These are phyloP conservation scores for Heliocidaris tuberculata DNA, from an alignment of 35 echinoderm and acorn worm genomes.

Conservation along the genomic window DNA sequence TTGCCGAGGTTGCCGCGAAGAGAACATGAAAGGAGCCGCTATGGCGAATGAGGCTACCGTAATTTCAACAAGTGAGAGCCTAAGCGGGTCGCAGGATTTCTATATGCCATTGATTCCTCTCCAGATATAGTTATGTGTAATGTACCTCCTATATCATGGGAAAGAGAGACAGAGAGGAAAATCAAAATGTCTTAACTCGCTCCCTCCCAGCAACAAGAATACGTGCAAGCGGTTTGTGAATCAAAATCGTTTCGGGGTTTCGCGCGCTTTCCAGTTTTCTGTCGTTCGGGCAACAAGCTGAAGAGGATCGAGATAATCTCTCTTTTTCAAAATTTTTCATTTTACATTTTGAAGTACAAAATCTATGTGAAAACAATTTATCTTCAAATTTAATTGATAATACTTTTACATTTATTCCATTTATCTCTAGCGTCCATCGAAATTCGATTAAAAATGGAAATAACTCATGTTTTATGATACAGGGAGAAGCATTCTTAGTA, in stretches of 20 bases:
- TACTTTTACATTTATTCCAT: not conserved
- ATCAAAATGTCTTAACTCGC: not conserved
- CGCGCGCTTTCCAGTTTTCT: not conserved
- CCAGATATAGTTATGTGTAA: slow-evolving; percentile 29
- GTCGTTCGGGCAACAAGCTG: not conserved
- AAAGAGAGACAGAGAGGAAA: not conserved
- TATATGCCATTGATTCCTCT: slow-evolving; percentile 21
- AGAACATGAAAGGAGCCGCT: slow-evolving; percentile 18
- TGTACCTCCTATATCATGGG: slow-evolving; percentile 31
- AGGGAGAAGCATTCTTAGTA: too few relatives aligned
- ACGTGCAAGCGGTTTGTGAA: not conserved
- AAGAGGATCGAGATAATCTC: not conserved
- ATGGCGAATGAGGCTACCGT: slow-evolving; percentile 9
- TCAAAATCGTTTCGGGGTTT: not conserved
- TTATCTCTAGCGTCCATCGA: too few relatives aligned
- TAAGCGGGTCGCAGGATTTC: not conserved
- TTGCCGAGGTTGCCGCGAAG: not conserved
- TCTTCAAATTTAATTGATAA: not conserved
- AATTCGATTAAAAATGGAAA: too few relatives aligned
- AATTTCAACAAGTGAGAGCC: slow-evolving; percentile 39
- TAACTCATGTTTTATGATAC: too few relatives aligned
- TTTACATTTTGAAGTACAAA: not conserved
- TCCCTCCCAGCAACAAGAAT: not conserved
- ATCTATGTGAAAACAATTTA: not conserved
- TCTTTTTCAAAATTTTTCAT: not conserved